Evolutionary conservation across 35 echinoderm and acorn worm genomes (phyloP).

Genomic region (Apostichopus parvimensis): DNA sequence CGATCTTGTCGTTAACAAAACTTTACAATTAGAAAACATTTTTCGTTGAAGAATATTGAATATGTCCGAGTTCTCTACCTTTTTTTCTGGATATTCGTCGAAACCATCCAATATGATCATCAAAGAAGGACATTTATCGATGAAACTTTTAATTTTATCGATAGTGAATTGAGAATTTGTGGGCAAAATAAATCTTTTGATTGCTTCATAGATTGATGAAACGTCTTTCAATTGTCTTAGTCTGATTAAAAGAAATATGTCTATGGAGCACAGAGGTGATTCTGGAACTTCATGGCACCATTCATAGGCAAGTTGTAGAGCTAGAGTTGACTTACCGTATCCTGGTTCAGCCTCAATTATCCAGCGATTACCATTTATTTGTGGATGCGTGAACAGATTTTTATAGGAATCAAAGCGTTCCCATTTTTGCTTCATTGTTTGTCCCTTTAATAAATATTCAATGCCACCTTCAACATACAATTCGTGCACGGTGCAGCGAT

Average conservation of each 20-base stretch:
- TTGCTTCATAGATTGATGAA: background rate
- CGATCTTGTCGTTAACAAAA: slow-evolving; percentile 3
- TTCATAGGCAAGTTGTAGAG: slow-evolving; percentile 13
- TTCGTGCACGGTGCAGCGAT: background rate
- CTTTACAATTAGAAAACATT: background rate
- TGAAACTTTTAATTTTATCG: background rate
- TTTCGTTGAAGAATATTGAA: background rate
- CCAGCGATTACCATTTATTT: background rate
- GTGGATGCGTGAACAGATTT: background rate
- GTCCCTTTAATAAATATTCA: background rate
- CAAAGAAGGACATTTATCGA: background rate
- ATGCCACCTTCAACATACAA: background rate
- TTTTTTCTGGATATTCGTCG: slow-evolving; percentile 10
- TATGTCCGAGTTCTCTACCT: background rate
- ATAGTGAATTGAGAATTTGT: background rate
- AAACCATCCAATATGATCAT: background rate
- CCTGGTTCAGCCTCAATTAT: background rate
- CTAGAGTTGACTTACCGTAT: background rate
- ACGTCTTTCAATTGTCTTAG: background rate
- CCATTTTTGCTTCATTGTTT: background rate
- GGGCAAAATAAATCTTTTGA: background rate
- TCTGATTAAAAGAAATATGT: slow-evolving; percentile 8
- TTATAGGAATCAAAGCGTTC: background rate
- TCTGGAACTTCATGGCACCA: background rate
- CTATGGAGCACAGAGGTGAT: background rate